Evolutionary conservation across 2,797 vertebrate genomes (phyloP).

Genomic region (Rhinoraja longicauda): DNA sequence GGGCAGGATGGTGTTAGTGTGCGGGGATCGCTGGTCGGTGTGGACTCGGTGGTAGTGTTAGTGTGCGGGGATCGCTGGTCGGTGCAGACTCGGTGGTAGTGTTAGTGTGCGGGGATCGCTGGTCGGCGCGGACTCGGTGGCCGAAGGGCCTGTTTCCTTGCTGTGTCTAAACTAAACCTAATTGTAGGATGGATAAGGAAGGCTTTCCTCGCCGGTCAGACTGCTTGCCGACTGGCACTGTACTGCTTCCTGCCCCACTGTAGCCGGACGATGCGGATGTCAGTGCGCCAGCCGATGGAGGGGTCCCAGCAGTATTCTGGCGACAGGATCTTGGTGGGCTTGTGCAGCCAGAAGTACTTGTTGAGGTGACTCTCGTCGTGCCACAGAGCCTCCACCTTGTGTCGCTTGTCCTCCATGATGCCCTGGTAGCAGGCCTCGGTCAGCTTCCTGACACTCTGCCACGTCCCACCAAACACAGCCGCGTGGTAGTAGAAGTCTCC

Average conservation of each 20-base stretch:
- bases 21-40: no score
- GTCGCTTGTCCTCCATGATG: conserved; percentile 57
- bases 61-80: no score
- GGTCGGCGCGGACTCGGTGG: no score
- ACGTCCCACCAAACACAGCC: conserved; percentile 59
- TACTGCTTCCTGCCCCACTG: background rate
- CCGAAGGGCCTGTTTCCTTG: no score
- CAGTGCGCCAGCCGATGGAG: conserved; percentile 43
- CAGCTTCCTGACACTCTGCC: conserved; percentile 50
- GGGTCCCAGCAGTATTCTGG: conserved; percentile 63
- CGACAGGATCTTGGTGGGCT: conserved; percentile 58
- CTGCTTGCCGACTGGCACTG: background rate
- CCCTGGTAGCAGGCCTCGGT: conserved; percentile 50
- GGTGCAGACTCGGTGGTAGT: no score
- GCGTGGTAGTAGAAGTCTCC: conserved; percentile 65
- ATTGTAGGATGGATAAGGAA: no score
- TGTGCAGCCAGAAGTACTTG: conserved; percentile 58
- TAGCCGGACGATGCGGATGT: conserved; percentile 42
- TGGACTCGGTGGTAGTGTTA: no score
- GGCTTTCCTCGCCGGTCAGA: no score
- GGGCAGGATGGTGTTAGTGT: no score
- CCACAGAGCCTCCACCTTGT: conserved; percentile 58
- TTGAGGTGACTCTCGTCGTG: conserved; percentile 65
- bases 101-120: no score
- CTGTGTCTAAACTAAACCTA: no score